Evolutionary conservation across 1,140 invertebrate genomes (phyloP).

Genomic region (Bombus haemorrhoidalis): DNA sequence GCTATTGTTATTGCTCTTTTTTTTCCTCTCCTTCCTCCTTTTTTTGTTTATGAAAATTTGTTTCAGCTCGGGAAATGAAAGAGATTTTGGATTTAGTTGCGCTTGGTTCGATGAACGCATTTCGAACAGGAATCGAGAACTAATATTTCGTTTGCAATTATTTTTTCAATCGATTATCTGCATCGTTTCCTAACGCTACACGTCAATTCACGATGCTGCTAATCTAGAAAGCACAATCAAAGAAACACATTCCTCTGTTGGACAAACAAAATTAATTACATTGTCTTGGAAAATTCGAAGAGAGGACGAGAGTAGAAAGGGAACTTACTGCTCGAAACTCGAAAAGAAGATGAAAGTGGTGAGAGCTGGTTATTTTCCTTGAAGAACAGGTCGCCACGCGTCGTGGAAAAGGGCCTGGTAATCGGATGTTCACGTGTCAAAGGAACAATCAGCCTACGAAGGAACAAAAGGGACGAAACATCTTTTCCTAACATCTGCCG

Average conservation of each 20-base stretch:
- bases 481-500: conserved; percentile 20
- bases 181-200: no score
- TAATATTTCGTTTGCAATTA: no score
- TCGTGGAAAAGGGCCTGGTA: not conserved
- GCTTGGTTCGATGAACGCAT: no score
- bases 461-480: conserved; percentile 33
- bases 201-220: no score
- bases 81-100: no score
- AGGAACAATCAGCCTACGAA: conserved; percentile 52
- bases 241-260: no score
- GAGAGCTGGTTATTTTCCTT: conserved; percentile 1
- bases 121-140: no score
- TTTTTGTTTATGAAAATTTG: not conserved
- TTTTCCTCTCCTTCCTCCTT: not conserved
- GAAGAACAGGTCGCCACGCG: not conserved
- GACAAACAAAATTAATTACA: no score
- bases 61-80: not conserved
- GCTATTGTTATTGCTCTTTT: not conserved
- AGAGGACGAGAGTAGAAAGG: no score
- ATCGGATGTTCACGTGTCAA: conserved; percentile 40
- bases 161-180: no score
- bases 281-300: no score
- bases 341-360: not conserved
- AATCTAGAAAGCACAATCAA: no score
- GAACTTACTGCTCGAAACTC: not conserved